Evolutionary conservation across 2,113 vertebrate species (phyloP).

Genomic region (Aviceda subcristata): DNA sequence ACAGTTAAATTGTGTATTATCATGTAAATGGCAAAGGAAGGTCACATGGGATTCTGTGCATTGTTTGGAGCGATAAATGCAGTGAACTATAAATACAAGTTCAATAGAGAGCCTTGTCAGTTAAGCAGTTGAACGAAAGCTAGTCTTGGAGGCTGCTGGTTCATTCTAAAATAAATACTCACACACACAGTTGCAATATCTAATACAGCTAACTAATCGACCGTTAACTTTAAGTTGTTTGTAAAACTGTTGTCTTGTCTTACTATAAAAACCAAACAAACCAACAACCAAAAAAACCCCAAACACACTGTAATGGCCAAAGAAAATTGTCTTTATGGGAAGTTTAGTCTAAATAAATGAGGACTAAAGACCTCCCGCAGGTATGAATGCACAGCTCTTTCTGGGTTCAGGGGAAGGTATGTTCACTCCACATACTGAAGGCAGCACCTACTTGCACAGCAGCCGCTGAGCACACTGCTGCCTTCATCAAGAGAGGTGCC

Average conservation of each 20-base stretch:
- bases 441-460: background rate
- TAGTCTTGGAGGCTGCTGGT: background rate
- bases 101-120: slow-evolving; percentile 65
- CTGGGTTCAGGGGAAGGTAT: background rate
- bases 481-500: background rate
- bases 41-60: slow-evolving; percentile 52
- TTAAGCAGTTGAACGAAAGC: slow-evolving; percentile 44
- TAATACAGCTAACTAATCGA: background rate
- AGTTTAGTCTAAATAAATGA: background rate
- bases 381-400: background rate
- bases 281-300: too few relatives aligned
- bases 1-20: slow-evolving; percentile 50
- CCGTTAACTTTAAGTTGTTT: background rate
- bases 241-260: background rate
- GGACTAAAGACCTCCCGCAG: background rate
- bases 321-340: background rate
- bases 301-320: background rate
- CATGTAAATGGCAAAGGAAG: slow-evolving; percentile 50
- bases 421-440: rapidly evolving
- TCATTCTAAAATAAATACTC: background rate
- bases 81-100: slow-evolving; percentile 62
- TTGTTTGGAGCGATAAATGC: slow-evolving; percentile 60
- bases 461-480: background rate
- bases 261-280: background rate
- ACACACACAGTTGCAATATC: background rate